phyloP scores from a whole-genome alignment of 2,888 invertebrate genomes.

The Liodrosophila aerea region DNA sequence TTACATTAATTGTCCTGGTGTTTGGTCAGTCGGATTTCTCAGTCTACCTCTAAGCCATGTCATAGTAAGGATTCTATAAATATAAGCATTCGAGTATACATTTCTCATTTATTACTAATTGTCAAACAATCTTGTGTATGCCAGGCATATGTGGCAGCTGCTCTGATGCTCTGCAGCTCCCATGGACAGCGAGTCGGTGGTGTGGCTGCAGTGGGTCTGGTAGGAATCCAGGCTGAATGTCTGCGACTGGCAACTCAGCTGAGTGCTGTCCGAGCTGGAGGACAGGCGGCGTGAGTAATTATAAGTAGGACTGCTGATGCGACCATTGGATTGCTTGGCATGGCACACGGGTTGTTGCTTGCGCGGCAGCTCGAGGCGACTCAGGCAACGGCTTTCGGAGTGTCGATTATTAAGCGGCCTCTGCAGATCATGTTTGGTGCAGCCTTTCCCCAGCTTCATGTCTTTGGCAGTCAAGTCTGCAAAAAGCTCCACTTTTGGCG shows the following conservation, averaged over 20 bases:
- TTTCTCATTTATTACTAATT: no score
- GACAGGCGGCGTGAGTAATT: conserved; percentile 55
- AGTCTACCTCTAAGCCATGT: conserved; percentile 67
- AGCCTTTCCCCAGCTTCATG: conserved; percentile 17
- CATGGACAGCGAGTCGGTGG: conserved; percentile 10
- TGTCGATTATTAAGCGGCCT: conserved; percentile 30
- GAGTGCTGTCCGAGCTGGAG: conserved; percentile 63
- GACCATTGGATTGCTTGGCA: conserved; percentile 49
- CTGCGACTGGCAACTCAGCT: conserved; percentile 57
- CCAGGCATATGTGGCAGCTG: conserved; percentile 72
- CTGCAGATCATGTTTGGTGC: conserved; percentile 21
- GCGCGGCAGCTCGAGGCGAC: conserved; percentile 49
- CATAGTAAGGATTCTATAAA: conserved; percentile 8
- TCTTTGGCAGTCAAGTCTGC: conserved; percentile 64
- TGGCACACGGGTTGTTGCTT: conserved; percentile 80
- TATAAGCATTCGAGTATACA: no score
- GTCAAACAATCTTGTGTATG: conserved; percentile 66
- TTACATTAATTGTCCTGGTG: conserved; percentile 79
- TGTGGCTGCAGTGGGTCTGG: conserved; percentile 40
- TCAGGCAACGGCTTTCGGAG: conserved; percentile 31
- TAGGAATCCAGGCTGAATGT: conserved; percentile 50
- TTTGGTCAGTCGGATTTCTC: conserved; percentile 81
- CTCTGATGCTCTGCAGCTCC: conserved; percentile 57
- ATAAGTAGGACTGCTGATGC: conserved; percentile 8
- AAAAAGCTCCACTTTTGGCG: conserved; percentile 80